These are phyloP conservation scores for Drosophila bocqueti DNA, from an alignment of 1,140 invertebrate species.

Conservation along the genomic window DNA sequence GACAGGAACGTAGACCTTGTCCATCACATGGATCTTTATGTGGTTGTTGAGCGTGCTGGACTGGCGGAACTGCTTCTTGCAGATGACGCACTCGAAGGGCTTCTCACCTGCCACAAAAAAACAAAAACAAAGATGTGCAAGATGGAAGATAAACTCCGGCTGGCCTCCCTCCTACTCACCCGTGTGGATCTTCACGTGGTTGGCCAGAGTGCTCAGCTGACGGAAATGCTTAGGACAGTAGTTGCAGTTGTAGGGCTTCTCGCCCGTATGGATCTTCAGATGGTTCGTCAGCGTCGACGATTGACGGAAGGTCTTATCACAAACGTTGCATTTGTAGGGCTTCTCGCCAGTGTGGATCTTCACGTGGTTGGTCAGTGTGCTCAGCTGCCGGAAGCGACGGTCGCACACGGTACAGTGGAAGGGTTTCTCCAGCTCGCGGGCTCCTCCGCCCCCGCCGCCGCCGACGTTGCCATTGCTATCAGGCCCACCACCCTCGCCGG, in stretches of 20 bases:
- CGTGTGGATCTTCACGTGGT: slow-evolving; percentile 84
- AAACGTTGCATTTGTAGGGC: slow-evolving; percentile 84
- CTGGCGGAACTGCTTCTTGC: slow-evolving; percentile 85
- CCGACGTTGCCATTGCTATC: slow-evolving; percentile 22
- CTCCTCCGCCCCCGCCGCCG: slow-evolving; percentile 43
- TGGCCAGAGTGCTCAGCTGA: slow-evolving; percentile 83
- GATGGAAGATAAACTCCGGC: not conserved
- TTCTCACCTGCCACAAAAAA: slow-evolving; percentile 78
- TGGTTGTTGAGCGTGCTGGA: slow-evolving; percentile 85
- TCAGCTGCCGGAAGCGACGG: slow-evolving; percentile 83
- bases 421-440: slow-evolving; percentile 76
- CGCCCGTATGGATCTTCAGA: slow-evolving; percentile 84
- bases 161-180: slow-evolving; percentile 47
- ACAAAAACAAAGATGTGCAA: not conserved
- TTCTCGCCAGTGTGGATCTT: slow-evolving; percentile 85
- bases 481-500: slow-evolving; percentile 43
- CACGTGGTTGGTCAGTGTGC: slow-evolving; percentile 84
- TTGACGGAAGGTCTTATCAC: slow-evolving; percentile 85
- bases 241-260: slow-evolving; percentile 84
- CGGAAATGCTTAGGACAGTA: slow-evolving; percentile 84
- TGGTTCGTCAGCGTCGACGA: slow-evolving; percentile 84
- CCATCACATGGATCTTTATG: slow-evolving; percentile 85
- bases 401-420: slow-evolving; percentile 85
- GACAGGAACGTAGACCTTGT: slow-evolving; percentile 84
- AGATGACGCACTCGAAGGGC: slow-evolving; percentile 85